Conservation (phyloP, 1,140 invertebrate species). For the Anthonomus grandis region DNA sequence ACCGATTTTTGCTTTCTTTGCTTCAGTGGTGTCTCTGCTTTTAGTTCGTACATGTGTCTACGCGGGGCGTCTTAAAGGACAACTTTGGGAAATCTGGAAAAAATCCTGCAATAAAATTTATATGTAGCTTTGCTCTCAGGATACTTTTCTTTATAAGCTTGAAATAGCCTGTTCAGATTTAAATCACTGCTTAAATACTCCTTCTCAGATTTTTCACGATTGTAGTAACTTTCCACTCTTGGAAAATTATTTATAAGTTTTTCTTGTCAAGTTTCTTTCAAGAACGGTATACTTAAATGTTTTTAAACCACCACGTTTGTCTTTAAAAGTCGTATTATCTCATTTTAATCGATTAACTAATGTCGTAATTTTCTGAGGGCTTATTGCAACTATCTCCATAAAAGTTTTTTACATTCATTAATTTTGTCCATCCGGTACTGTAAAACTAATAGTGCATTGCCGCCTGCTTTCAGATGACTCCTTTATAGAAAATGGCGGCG, state of each 20-base stretch:
- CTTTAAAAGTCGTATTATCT: background rate
- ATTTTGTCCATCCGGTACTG: background rate
- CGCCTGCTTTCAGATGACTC: background rate
- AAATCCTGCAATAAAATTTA: background rate
- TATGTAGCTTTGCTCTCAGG: background rate
- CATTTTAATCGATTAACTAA: background rate
- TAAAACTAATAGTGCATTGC: background rate
- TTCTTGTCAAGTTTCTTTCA: no score
- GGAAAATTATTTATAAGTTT: background rate
- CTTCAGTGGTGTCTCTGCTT: background rate
- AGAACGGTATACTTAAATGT: no score
- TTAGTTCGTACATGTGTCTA: background rate
- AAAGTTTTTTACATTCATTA: background rate
- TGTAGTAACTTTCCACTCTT: background rate
- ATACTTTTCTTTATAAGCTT: background rate
- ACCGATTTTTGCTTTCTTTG: background rate
- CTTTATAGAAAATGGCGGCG: no score
- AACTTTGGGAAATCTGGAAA: slow-evolving; percentile 2
- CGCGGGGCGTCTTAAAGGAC: slow-evolving; percentile 1
- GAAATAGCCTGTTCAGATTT: background rate
- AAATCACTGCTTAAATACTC: no score
- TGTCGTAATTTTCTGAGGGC: background rate
- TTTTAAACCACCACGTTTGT: no score
- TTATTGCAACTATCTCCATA: background rate
- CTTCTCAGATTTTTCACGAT: background rate